phyloP scores from a whole-genome alignment of 2,113 vertebrate genomes.

The Thymallus thymallus region DNA sequence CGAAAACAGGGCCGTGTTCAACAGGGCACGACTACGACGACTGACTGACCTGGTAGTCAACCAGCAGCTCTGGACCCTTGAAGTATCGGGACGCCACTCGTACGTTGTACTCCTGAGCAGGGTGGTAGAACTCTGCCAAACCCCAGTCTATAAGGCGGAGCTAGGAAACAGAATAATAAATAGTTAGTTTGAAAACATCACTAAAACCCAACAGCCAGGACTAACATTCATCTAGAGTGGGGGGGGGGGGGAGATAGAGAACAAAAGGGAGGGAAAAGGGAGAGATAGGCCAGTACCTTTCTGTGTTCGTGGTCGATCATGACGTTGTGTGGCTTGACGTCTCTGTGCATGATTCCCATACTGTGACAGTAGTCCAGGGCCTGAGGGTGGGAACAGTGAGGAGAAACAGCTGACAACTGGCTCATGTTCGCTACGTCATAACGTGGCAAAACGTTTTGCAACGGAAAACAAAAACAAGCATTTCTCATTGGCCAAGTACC shows the following conservation, averaged over 20 bases:
- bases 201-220: no score
- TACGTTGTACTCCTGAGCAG: conserved; percentile 69
- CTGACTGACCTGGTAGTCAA: conserved; percentile 49
- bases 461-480: no score
- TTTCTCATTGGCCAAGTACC: no score
- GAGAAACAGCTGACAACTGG: neutral
- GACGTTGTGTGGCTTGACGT: conserved; percentile 53
- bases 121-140: conserved; percentile 69
- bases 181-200: no score
- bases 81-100: conserved; percentile 69
- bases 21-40: no score
- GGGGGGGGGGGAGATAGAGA: no score
- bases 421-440: no score
- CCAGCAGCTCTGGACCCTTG: conserved; percentile 68
- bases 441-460: no score
- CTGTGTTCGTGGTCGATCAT: conserved; percentile 56
- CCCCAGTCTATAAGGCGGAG: conserved; percentile 72
- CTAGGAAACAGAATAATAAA: conserved; percentile 24
- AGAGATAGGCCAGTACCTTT: conserved; percentile 32
- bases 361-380: conserved; percentile 56
- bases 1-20: no score
- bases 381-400: conserved; percentile 8
- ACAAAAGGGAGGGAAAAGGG: neutral
- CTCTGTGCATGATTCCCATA: conserved; percentile 57
- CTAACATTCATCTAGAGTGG: no score